Conservation (phyloP, 2,888 invertebrate genomes). For the Disparrhopalites patrizii region DNA sequence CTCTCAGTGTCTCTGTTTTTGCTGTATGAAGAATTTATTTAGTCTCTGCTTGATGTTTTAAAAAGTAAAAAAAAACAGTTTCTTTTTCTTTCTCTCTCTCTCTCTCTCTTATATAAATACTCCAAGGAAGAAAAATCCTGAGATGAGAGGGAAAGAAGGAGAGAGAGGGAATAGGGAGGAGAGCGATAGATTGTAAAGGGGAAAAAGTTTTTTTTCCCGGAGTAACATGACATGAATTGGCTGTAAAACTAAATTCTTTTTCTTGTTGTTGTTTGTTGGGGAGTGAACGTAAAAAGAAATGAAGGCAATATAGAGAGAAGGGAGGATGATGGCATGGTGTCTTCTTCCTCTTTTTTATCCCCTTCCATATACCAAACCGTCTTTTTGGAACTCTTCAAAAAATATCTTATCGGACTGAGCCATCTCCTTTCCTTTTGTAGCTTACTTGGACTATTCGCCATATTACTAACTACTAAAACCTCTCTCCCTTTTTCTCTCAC, state of each 20-base stretch:
- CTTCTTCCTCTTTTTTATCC: constrained; percentile 4
- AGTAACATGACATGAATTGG: constrained; percentile 25
- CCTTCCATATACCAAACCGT: neutral
- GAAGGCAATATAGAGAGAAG: neutral
- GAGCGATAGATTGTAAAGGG: constrained; percentile 17
- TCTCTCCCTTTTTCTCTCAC: constrained; percentile 5
- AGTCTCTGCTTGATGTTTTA: too few species aligned
- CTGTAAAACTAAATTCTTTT: constrained; percentile 25
- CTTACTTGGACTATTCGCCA: constrained; percentile 18
- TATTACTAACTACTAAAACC: neutral
- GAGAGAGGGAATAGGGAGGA: neutral
- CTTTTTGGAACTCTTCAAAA: constrained; percentile 6
- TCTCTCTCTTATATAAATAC: too few species aligned
- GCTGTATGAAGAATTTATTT: too few species aligned
- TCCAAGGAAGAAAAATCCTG: neutral
- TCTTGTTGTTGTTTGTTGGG: constrained; percentile 1
- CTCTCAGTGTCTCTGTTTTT: too few species aligned
- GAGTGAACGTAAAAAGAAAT: constrained; percentile 10
- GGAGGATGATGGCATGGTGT: constrained; percentile 20
- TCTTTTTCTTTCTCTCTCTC: neutral
- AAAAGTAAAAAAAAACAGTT: neutral
- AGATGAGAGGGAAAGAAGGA: neutral
- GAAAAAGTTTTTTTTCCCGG: constrained; percentile 15
- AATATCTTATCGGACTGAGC: constrained; percentile 18
- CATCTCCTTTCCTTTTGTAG: constrained; percentile 27